Conservation (phyloP, 2,113 vertebrate genomes). For the Notiomystis cincta region DNA sequence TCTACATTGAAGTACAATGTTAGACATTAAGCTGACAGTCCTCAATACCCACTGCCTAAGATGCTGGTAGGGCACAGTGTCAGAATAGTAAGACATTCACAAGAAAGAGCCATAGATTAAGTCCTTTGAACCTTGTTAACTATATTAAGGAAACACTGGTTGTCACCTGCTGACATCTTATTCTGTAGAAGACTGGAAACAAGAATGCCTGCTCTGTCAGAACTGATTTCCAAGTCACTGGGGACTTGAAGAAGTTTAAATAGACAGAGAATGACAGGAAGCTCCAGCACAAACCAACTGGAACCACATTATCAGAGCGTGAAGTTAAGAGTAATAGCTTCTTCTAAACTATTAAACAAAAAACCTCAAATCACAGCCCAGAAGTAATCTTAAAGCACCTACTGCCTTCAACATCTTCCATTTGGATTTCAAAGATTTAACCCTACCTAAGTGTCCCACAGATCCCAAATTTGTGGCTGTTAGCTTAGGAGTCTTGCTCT, state of each 20-base stretch:
- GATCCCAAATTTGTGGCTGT: not conserved
- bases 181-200: not conserved
- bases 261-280: not conserved
- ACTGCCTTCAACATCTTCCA: not conserved
- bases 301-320: not conserved
- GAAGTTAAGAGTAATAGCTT: not conserved
- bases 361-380: not conserved
- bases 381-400: not conserved
- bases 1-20: not conserved
- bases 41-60: not conserved
- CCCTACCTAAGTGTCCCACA: not conserved
- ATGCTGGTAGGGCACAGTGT: not conserved
- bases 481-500: not conserved
- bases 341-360: not conserved
- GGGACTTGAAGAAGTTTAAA: not conserved
- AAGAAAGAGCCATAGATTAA: not conserved
- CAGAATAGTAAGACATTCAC: not conserved
- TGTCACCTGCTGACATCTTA: conserved; percentile 15
- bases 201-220: not conserved
- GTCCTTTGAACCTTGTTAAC: not conserved
- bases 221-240: not conserved
- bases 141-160: not conserved
- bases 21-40: not conserved
- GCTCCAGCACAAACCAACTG: not conserved
- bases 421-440: not conserved